Conservation (phyloP, 2,888 invertebrate genomes). For the Drosophila rubida region DNA sequence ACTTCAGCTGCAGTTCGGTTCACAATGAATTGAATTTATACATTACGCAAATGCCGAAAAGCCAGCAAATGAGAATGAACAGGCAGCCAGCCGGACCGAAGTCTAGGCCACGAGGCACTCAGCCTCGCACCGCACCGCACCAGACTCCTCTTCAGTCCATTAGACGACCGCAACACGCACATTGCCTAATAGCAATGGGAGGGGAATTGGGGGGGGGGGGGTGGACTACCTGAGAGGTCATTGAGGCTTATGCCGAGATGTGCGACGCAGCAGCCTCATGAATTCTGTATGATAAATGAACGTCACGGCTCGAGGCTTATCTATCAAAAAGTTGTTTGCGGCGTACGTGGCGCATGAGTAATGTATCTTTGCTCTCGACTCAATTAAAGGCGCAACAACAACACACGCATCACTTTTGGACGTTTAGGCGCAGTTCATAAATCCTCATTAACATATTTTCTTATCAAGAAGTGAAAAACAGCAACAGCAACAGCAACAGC, state of each 20-base stretch:
- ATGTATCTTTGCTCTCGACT: slow-evolving; percentile 48
- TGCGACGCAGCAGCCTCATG: slow-evolving; percentile 59
- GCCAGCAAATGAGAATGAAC: slow-evolving; percentile 60
- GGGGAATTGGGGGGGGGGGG: background rate
- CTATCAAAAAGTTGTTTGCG: slow-evolving; percentile 60
- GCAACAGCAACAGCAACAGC: too few species aligned
- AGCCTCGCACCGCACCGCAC: too few species aligned
- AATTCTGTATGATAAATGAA: slow-evolving; percentile 75
- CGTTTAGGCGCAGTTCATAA: slow-evolving; percentile 40
- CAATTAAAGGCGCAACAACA: slow-evolving; percentile 48
- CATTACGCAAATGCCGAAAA: slow-evolving; percentile 58
- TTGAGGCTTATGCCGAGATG: slow-evolving; percentile 35
- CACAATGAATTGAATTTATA: slow-evolving; percentile 66
- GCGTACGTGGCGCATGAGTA: slow-evolving; percentile 73
- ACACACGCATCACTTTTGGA: slow-evolving; percentile 20
- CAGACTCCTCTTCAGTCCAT: slow-evolving; percentile 28
- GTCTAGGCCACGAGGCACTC: slow-evolving; percentile 13
- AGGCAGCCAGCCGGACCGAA: slow-evolving; percentile 16
- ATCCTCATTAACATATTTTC: slow-evolving; percentile 55
- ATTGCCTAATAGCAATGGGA: slow-evolving; percentile 38
- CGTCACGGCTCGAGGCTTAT: slow-evolving; percentile 68
- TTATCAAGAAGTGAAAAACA: slow-evolving; percentile 52
- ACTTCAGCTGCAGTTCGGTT: background rate
- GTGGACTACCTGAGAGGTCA: slow-evolving; percentile 34
- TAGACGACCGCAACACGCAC: slow-evolving; percentile 52